These are phyloP conservation scores for Poeciliopsis paucimaculata DNA, from an alignment of 2,797 vertebrate species.

Conservation along the genomic window DNA sequence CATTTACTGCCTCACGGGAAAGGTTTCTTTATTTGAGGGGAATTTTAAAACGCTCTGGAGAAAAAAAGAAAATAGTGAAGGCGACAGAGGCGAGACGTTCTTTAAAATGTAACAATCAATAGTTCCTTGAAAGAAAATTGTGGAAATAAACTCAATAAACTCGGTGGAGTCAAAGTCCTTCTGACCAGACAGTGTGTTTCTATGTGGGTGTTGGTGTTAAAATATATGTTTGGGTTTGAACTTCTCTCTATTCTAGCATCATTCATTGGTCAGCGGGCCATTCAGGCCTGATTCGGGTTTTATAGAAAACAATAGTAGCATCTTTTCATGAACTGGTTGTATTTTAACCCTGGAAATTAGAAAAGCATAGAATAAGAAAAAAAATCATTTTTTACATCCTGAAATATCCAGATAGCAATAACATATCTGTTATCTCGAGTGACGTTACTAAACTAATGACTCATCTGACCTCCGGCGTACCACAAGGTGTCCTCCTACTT, in stretches of 20 bases:
- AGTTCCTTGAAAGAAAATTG: neutral
- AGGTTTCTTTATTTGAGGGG: neutral
- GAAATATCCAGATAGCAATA: neutral
- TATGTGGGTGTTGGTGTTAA: neutral
- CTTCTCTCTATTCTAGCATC: neutral
- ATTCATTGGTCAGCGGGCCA: neutral
- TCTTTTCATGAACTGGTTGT: neutral
- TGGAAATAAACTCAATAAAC: neutral
- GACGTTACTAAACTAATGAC: neutral
- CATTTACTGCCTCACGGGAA: conserved; percentile 4
- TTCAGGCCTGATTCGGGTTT: neutral
- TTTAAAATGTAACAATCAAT: conserved; percentile 28
- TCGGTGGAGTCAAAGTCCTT: neutral
- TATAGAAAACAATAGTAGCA: neutral
- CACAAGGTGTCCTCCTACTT: neutral
- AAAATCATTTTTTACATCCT: neutral
- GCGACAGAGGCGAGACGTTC: conserved; percentile 10
- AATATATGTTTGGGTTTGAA: neutral
- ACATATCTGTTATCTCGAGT: too few species aligned
- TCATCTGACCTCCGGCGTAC: neutral
- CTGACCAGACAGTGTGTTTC: neutral
- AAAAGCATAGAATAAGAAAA: neutral
- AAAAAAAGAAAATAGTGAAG: conserved; percentile 7
- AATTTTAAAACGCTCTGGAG: neutral
- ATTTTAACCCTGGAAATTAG: neutral